Percentiles rank a stretch among this genome's conserved stretches.
Evolutionary conservation across 2,113 vertebrate genomes (phyloP).

Genomic region (Caracal caracal): DNA sequence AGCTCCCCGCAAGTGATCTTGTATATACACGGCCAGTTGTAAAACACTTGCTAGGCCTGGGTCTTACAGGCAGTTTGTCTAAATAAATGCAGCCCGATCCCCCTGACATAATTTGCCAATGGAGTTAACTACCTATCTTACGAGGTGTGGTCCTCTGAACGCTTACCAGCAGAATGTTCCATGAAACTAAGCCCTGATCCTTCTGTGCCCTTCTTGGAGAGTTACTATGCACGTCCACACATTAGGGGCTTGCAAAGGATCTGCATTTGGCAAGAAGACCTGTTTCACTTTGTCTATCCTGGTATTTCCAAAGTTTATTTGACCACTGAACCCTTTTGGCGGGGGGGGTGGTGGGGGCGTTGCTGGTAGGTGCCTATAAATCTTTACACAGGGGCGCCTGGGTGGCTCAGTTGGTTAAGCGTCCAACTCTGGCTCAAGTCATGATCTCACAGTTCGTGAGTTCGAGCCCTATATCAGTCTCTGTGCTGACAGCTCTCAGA

Average conservation of each 20-base stretch:
- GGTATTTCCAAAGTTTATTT: not conserved
- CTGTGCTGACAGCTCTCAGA: no score
- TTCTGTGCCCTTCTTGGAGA: not conserved
- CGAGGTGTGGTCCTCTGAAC: not conserved
- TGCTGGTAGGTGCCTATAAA: not conserved
- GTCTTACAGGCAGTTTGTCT: not conserved
- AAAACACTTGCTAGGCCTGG: not conserved
- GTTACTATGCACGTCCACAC: not conserved
- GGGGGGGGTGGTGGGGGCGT: not conserved
- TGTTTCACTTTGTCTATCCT: not conserved
- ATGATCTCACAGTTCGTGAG: no score
- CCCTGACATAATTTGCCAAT: not conserved
- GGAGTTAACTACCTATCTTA: not conserved
- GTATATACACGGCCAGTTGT: not conserved
- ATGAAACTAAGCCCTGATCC: not conserved
- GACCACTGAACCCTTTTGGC: not conserved
- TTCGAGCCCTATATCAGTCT: no score
- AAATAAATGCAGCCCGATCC: not conserved
- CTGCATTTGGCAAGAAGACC: not conserved
- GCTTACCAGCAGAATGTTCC: not conserved
- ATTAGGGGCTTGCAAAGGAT: not conserved
- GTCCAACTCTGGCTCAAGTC: no score
- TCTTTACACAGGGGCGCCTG: not conserved
- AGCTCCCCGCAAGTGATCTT: not conserved
- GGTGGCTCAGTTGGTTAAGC: no score